A percentile compares a stretch with the other conserved stretches of the same genome.
Evolutionary conservation across 2,888 invertebrate genomes (phyloP).

Genomic region (Drosophila aldrichi): DNA sequence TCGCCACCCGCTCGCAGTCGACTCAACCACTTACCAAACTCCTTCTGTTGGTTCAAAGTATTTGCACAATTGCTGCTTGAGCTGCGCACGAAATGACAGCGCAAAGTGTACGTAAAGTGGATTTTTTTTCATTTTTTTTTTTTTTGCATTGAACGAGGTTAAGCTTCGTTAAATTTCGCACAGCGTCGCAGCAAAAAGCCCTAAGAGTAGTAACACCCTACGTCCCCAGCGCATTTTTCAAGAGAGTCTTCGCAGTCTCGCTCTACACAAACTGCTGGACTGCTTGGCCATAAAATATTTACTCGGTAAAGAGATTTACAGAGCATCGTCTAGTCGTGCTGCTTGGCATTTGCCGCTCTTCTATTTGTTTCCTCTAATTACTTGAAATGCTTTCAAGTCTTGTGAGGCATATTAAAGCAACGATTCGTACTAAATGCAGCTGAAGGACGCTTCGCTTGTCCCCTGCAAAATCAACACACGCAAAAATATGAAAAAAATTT

Average conservation of each 20-base stretch:
- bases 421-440: constrained; percentile 59
- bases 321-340: constrained; percentile 22
- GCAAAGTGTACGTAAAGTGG: constrained; percentile 79
- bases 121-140: constrained; percentile 76
- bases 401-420: constrained; percentile 71
- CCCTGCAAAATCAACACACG: constrained; percentile 39
- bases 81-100: constrained; percentile 78
- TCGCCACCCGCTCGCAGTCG: constrained; percentile 14
- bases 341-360: not conserved
- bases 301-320: not conserved
- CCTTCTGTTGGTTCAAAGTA: constrained; percentile 63
- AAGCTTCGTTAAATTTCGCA: constrained; percentile 80
- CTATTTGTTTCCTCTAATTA: constrained; percentile 65
- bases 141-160: constrained; percentile 79
- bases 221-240: not conserved
- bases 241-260: not conserved
- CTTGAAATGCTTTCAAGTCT: constrained; percentile 75
- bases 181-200: constrained; percentile 40
- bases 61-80: constrained; percentile 81
- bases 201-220: not conserved
- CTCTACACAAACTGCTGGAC: too few relatives aligned
- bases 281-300: not conserved
- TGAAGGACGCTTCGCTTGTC: constrained; percentile 36
- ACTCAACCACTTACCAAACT: constrained; percentile 39
- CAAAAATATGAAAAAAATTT: constrained; percentile 9